These are phyloP conservation scores for Eurystomus gularis DNA, from an alignment of 2,113 vertebrate species.

Conservation along the genomic window DNA sequence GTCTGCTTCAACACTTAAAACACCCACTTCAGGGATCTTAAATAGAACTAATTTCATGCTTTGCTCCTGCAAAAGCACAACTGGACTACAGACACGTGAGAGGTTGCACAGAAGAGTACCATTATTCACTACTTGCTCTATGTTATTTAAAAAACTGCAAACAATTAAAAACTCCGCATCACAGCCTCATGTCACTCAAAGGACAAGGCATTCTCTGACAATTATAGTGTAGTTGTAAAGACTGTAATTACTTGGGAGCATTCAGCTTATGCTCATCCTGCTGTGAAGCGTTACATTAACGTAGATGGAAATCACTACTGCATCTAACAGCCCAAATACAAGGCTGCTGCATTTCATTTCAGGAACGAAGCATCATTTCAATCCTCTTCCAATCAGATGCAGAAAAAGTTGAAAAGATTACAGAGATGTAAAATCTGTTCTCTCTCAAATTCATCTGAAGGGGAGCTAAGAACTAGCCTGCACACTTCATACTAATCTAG, in stretches of 20 bases:
- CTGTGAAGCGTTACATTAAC: background rate
- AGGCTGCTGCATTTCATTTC: background rate
- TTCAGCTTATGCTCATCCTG: background rate
- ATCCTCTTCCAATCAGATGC: background rate
- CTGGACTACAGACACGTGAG: background rate
- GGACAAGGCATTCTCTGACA: background rate
- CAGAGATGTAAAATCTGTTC: rapidly evolving
- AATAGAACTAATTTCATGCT: background rate
- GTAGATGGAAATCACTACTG: background rate
- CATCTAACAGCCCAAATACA: background rate
- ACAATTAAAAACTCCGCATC: background rate
- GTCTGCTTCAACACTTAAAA: background rate
- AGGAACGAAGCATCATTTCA: background rate
- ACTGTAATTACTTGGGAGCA: background rate
- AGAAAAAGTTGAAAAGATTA: background rate
- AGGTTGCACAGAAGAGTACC: background rate
- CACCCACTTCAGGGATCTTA: background rate
- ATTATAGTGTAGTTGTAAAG: background rate
- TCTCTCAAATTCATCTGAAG: background rate
- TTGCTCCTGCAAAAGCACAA: background rate
- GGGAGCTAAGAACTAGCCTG: background rate
- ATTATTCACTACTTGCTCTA: background rate
- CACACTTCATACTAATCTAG: background rate
- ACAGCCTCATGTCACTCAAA: background rate
- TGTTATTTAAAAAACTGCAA: background rate